phyloP scores from a whole-genome alignment of 2,888 invertebrate species.

The Amphiduros pacificus region DNA sequence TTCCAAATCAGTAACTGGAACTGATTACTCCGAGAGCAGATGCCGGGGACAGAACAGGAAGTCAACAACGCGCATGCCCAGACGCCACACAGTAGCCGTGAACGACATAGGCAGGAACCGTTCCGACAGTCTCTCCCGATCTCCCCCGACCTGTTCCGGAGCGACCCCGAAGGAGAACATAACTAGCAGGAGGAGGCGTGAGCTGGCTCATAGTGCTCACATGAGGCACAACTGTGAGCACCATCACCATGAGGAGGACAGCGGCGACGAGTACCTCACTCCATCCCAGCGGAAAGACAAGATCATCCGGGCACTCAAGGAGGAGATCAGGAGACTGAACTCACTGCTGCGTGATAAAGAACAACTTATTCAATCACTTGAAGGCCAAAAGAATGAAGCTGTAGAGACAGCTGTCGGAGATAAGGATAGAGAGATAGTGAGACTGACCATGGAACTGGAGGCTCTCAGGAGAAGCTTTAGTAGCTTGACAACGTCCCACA shows the following conservation, averaged over 20 bases:
- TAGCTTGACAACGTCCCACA: neutral
- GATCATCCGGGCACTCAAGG: slow-evolving; percentile 11
- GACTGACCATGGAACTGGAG: neutral
- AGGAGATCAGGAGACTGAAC: slow-evolving; percentile 7
- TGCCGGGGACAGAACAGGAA: too few species aligned
- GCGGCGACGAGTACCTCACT: slow-evolving; percentile 20
- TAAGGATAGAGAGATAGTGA: neutral
- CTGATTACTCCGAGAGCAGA: too few species aligned
- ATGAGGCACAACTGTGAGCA: neutral
- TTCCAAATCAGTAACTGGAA: too few species aligned
- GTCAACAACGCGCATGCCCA: too few species aligned
- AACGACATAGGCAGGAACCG: too few species aligned
- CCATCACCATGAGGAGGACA: neutral
- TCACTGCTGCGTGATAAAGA: neutral
- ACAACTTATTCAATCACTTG: too few species aligned
- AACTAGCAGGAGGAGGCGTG: slow-evolving; percentile 5
- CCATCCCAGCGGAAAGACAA: slow-evolving; percentile 20
- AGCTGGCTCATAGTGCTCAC: slow-evolving; percentile 9
- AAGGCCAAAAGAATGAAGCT: too few species aligned
- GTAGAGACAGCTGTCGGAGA: too few species aligned
- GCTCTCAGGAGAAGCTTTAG: neutral
- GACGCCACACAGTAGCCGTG: too few species aligned
- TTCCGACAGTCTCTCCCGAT: too few species aligned
- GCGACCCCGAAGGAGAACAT: slow-evolving; percentile 11
- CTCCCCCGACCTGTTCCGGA: too few species aligned